Conservation (phyloP, 2,888 invertebrate species). For the Melinaea marsaeus region DNA sequence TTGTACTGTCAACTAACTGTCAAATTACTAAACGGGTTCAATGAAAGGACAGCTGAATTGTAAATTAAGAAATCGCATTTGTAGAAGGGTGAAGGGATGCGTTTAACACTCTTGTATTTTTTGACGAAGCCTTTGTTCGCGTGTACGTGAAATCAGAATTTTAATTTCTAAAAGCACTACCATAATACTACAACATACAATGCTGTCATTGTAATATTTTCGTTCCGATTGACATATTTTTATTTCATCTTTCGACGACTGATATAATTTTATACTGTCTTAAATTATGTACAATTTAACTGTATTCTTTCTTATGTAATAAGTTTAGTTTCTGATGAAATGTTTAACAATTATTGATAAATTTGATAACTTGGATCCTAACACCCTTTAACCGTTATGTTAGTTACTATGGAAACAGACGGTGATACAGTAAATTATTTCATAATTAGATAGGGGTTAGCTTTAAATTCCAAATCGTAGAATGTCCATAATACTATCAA, state of each 20-base stretch:
- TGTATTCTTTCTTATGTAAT: too few relatives aligned
- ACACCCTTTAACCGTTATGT: too few relatives aligned
- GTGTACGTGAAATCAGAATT: conserved; percentile 50
- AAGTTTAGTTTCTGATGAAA: too few relatives aligned
- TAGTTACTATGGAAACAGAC: too few relatives aligned
- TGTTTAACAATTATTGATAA: too few relatives aligned
- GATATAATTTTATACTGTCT: conserved; percentile 11
- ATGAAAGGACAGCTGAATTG: conserved; percentile 59
- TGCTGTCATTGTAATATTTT: conserved; percentile 43
- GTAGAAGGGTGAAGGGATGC: conserved; percentile 44
- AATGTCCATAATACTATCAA: neutral
- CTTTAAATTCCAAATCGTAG: too few relatives aligned
- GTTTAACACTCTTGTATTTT: conserved; percentile 58
- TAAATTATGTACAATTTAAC: too few relatives aligned
- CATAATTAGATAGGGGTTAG: too few relatives aligned
- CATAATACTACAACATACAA: conserved; percentile 23
- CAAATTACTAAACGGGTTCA: conserved; percentile 66
- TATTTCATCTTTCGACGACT: conserved; percentile 17
- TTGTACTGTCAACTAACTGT: conserved; percentile 63
- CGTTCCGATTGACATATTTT: conserved; percentile 39
- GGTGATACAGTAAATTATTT: too few relatives aligned
- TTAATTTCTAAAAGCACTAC: conserved; percentile 10
- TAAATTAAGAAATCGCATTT: conserved; percentile 52
- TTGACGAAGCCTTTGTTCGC: conserved; percentile 56
- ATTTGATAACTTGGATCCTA: too few relatives aligned